Evolutionary conservation across 2,113 vertebrate genomes (phyloP), one percentile per base, ranked within the genome.

Genomic region (Vicugna pacos): DNA sequence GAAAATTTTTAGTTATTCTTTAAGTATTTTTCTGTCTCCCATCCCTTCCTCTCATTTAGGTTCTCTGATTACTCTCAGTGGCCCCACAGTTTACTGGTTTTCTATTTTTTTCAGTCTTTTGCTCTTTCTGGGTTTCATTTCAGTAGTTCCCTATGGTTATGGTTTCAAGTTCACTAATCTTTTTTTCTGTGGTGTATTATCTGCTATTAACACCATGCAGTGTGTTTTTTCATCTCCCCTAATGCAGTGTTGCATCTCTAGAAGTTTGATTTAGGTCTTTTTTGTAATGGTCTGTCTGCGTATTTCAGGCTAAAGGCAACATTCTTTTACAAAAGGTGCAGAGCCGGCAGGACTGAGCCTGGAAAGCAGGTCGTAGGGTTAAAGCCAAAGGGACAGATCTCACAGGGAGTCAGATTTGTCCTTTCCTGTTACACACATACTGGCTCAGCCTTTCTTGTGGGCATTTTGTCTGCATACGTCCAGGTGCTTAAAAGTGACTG

Each of bases 221-320:
- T 54, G n/a, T 82, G 20, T 12, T 79, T 79, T 94, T 62, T 54
- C 26, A 38, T 62, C 56, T 69, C 19, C 5, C 5, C 0, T 48
- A 46, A 26, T 50, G 6, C 15, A 30, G 28, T 62, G 80, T 69
- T 24, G 52, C 22, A 22, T 72, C 54, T 20, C 26, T 69, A 17
- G 46, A 54, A 48, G 28, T 75, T 70, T 72, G 46, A 88, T 73
- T 67, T 69, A 32, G 62, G 10, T 72, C n/a, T 95, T 89, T 46
- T 58, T 58, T 73, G 6, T 42, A 42, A 35, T 13, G 14, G 32
- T 17, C 52, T 38, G 52, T 52, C 1, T 62, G 58, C 65, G n/a
- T 83, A 42, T 42, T 42, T 42, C 38, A 42, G 38, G 38, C 38
- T 42, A 42, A 42, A 42, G 38, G 38, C 38, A 42, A 42, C 38